Evolutionary conservation across 2,888 invertebrate species (phyloP), one percentile per base, ranked within the genome.

Genomic region (Sycophila texana): DNA sequence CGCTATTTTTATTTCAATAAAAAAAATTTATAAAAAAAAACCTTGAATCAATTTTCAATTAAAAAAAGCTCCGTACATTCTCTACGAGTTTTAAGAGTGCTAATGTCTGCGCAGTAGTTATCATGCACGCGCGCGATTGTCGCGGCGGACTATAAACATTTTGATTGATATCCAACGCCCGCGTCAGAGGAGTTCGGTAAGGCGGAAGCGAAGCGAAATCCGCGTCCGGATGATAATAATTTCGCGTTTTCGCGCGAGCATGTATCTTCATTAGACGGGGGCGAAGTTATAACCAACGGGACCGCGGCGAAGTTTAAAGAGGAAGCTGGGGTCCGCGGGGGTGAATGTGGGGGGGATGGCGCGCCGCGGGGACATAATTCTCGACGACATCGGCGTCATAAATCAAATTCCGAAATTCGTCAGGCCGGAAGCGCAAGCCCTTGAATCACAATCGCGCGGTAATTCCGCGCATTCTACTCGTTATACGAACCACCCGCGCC

Each of bases 371-470:
- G 73, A 73, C 77, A 73, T 79, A 73, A 73, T 82, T 79, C 84
- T 77, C 82, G 65, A 72, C 77, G 81, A 81, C 75, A 79, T 80
- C 77, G 81, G 77, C 82, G 80, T 85, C 84, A 86, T 88, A 88
- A 88, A 87, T 88, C 87, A 88, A 85, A 87, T 87, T 86, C 83
- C 82, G 81, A 85, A 87, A 86, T 87, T 84, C 85, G 85, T 86
- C 86, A 84, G 78, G 73, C 81, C 82, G 85, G 84, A 86, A 85
- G 83, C 80, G 70, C 12, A 71, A 16, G 82, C 83, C 83, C 84
- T 84, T 83, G 83, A 82, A 84, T 85, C 84, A 86, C 84, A 82
- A 84, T 84, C 81, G 82, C 81, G 82, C 80, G 30, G 58, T 47
- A 74, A 74, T 67, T 47, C 49, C 22, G n/a, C 53, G 51, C n/a